Base-by-base conservation (phyloP, 2,113 vertebrate genomes). In the Pomatostomus ruficeps region DNA sequence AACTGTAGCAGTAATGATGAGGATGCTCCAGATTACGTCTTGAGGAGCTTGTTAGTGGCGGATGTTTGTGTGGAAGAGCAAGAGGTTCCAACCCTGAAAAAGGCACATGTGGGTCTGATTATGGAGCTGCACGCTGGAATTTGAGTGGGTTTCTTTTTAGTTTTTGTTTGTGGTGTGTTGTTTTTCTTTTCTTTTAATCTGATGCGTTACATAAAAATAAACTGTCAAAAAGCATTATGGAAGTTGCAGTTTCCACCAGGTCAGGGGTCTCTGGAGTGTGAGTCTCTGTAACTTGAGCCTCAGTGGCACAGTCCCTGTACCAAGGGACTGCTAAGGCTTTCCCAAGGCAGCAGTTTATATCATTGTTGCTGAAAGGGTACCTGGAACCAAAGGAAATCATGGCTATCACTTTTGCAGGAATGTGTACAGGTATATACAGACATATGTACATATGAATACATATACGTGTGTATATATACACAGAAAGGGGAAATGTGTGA, bases 171-270 rank as follows among this genome's bases (percentile, higher is more conserved):
- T 88, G 85, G 66, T 85, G 71, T 85, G 85, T 85, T 91, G 85
- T 77, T 96, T 95, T 93, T 35, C 38, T 97, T 95, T 92, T 73
- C 38, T 92, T 95, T 93, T 95, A 80, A 74, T 92, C 83, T 91
- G 73, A 11, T 1, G 0, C 79, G 52, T 91, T 71, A 12, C 55
- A 63, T 38, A 92, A 92, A 94, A 95, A 86, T 70, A 94, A 95
- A 86, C 91, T 94, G 83, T 86, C 91, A 84, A 63, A 74, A 93
- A 51, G 10, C 66, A 46, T 92, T 83, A 70, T 15, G 75, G 62
- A 71, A 84, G 63, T 59, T 85, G 55, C 46, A 65, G n/a, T 94
- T 97, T 76, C 82, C 0, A 0, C 35, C 24, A 33, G 58, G 38
- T 66, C 58, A 40, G 54, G 66, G 73, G 25, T 36, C 78, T 91